A percentile compares a stretch with the other conserved stretches of the same genome.
Evolutionary conservation across 2,797 vertebrate species (phyloP).

Genomic region (Lepilemur ruficaudatus): DNA sequence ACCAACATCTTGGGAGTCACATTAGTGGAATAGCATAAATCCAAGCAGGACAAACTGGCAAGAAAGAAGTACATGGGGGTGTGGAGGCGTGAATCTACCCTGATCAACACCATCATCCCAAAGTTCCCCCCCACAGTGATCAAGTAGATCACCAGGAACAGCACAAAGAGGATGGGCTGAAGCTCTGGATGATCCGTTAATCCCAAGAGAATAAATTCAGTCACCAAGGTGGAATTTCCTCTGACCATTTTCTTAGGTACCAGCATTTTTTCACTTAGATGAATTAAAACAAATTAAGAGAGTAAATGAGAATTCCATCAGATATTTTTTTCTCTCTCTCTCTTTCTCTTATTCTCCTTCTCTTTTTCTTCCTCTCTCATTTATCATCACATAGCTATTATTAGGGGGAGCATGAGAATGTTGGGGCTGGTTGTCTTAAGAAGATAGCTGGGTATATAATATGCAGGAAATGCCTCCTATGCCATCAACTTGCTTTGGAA

Average conservation of each 20-base stretch:
- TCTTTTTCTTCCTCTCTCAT: not conserved
- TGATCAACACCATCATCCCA: slow-evolving; percentile 69
- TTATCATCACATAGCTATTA: not conserved
- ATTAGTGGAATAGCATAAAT: slow-evolving; percentile 73
- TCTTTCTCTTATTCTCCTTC: not conserved
- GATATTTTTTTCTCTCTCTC: not conserved
- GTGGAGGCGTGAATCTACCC: slow-evolving; percentile 60
- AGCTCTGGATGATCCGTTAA: slow-evolving; percentile 64
- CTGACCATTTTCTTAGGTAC: slow-evolving; percentile 46
- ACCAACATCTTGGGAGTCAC: slow-evolving; percentile 76
- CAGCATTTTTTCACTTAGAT: slow-evolving; percentile 19
- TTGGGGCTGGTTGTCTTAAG: not conserved
- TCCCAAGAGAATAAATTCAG: slow-evolving; percentile 75
- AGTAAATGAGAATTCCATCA: not conserved
- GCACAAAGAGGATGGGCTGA: slow-evolving; percentile 61
- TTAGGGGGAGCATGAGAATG: not conserved
- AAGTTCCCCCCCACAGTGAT: slow-evolving; percentile 65
- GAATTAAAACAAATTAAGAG: slow-evolving; percentile 31
- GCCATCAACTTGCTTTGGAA: not conserved
- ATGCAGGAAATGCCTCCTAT: not conserved
- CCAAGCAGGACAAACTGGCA: slow-evolving; percentile 74
- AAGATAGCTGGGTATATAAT: rapidly evolving
- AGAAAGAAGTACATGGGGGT: slow-evolving; percentile 77
- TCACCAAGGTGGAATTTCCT: slow-evolving; percentile 70
- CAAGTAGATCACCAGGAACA: slow-evolving; percentile 74